Conservation (phyloP, 2,888 invertebrate genomes). For the Oxystoma pomonae region DNA sequence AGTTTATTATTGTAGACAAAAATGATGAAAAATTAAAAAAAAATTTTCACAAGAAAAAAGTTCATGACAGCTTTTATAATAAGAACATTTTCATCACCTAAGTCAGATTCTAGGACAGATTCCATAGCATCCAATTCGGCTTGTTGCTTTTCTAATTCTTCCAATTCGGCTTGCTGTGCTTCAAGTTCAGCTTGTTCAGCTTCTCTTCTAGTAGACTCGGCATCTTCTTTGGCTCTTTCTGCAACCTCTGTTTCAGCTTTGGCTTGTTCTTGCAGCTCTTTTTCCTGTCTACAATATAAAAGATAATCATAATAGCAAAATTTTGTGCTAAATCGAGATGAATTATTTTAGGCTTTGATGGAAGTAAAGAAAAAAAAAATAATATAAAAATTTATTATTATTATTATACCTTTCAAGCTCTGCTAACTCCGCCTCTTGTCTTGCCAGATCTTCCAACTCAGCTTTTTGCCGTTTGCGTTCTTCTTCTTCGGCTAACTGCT, state of each 20-base stretch:
- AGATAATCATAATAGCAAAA: not conserved
- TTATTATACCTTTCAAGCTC: conserved; percentile 46
- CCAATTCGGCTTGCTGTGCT: conserved; percentile 51
- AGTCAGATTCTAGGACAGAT: conserved; percentile 31
- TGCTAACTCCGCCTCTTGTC: conserved; percentile 58
- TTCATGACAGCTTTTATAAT: too few species aligned
- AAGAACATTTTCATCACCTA: too few species aligned
- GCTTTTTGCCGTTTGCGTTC: conserved; percentile 53
- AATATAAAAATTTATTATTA: not conserved
- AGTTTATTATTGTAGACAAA: too few species aligned
- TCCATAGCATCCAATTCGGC: conserved; percentile 38
- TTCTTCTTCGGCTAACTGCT: conserved; percentile 57
- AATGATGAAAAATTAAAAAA: too few species aligned
- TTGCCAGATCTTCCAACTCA: conserved; percentile 55
- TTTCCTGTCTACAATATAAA: conserved; percentile 47
- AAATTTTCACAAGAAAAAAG: too few species aligned
- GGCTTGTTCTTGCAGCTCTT: conserved; percentile 52
- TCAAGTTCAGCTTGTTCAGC: conserved; percentile 39
- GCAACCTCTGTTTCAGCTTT: conserved; percentile 57
- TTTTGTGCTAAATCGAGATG: too few species aligned
- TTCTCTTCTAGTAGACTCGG: conserved; percentile 53
- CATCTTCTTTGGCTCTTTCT: conserved; percentile 55
- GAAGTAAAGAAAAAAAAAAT: too few species aligned
- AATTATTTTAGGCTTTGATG: too few species aligned
- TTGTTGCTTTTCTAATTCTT: conserved; percentile 34